Base-by-base conservation (phyloP, 1,140 invertebrate genomes). In the Oscheius sp. region DNA sequence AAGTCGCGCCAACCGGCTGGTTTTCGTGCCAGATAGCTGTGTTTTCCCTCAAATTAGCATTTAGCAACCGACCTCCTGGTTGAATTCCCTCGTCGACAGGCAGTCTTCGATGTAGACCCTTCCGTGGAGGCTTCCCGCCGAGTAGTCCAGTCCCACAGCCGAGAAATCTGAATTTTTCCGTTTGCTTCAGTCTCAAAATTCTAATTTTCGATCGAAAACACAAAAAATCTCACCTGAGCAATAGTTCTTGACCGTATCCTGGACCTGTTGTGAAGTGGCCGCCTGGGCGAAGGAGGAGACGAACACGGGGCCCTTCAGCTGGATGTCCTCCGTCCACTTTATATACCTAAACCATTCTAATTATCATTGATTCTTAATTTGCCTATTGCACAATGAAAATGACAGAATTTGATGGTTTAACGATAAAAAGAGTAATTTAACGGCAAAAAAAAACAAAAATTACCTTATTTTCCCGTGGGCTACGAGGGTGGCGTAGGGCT, bases 301-400 rank as follows among this genome's bases (percentile, higher is more conserved):
- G 32, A 80, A 77, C 13, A 79, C 45, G 18, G 74, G 73, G 34
- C 77, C 77, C 65, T 73, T 63, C 2, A 77, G 34, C n/a, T 64
- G 31, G 3, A 79, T 15, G 23, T 79, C 73, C 7, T 67, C 36
- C 3, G 34, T 23, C 49, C 79, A 80, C 31, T 35, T 38, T 4
- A 78, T 2, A 32, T 80, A 64, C 36, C 76, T 78, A 55, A 32
- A 76, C 38, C 61, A n/a, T 58, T 63, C 4, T 77, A n/a, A 26
- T 3, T n/a, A n/a, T n/a, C n/a, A n/a, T n/a, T n/a, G n/a, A n/a
- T n/a, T n/a, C n/a, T n/a, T n/a, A n/a, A n/a, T n/a, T n/a, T n/a
- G n/a, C n/a, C n/a, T n/a, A n/a, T n/a, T n/a, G n/a, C n/a, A n/a
- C n/a, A n/a, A n/a, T n/a, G n/a, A n/a, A n/a, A n/a, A n/a, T n/a